Percentiles rank a stretch among this genome's conserved stretches.
Conservation (phyloP, 1,140 invertebrate species). For the Leptoteleia sp. region DNA sequence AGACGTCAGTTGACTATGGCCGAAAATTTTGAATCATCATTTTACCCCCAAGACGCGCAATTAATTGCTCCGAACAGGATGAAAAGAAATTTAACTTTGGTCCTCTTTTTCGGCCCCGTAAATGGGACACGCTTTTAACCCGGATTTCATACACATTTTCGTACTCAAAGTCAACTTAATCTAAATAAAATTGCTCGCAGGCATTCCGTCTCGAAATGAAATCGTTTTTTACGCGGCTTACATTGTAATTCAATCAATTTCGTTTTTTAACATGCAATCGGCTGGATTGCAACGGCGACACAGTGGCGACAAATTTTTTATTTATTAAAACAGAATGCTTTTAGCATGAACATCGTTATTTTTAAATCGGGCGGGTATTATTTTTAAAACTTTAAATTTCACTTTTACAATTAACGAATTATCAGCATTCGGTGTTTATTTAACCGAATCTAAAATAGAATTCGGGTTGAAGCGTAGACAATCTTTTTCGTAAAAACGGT, state of each 20-base stretch:
- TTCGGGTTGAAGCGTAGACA: too few relatives aligned
- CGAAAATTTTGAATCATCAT: slow-evolving; percentile 22
- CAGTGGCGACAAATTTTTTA: neutral
- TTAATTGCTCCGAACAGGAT: neutral
- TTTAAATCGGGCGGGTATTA: neutral
- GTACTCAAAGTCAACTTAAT: slow-evolving; percentile 26
- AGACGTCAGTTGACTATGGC: neutral
- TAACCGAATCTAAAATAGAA: too few relatives aligned
- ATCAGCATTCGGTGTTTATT: too few relatives aligned
- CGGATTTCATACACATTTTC: slow-evolving; percentile 12
- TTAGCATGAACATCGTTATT: neutral
- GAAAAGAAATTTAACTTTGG: slow-evolving; percentile 4
- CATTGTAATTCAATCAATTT: slow-evolving; percentile 5
- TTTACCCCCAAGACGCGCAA: neutral
- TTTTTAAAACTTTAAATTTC: too few relatives aligned
- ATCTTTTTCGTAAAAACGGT: too few relatives aligned
- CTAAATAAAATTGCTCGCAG: slow-evolving; percentile 26
- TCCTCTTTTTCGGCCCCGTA: neutral
- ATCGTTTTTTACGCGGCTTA: slow-evolving; percentile 3
- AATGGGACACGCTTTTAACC: slow-evolving; percentile 15
- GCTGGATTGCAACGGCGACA: neutral
- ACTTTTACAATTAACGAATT: too few relatives aligned
- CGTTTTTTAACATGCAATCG: slow-evolving; percentile 4
- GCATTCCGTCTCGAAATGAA: neutral
- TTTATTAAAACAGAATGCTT: neutral